These are phyloP conservation scores for Saccostrea glomerata DNA, from an alignment of 1,140 invertebrate species.

Conservation along the genomic window DNA sequence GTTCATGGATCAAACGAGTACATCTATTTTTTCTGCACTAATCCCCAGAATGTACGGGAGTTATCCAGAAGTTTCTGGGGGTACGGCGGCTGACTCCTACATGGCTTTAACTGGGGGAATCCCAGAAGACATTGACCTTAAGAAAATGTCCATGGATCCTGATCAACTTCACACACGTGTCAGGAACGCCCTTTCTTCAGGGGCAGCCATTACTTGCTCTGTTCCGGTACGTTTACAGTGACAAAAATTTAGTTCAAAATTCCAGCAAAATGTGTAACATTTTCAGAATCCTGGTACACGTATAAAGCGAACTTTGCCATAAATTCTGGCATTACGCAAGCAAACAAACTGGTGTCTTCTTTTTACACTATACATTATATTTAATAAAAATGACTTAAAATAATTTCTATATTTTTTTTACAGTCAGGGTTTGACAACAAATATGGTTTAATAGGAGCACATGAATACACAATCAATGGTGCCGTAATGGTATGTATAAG, in stretches of 20 bases:
- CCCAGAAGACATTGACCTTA: constrained; percentile 69
- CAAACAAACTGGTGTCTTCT: no score
- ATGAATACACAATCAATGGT: constrained; percentile 71
- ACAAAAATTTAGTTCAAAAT: no score
- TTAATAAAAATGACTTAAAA: no score
- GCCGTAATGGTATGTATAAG: constrained; percentile 57
- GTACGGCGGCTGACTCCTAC: constrained; percentile 56
- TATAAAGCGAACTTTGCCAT: no score
- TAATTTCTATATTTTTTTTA: background rate
- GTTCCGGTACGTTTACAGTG: constrained; percentile 64
- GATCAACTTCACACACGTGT: constrained; percentile 62
- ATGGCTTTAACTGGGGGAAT: constrained; percentile 75
- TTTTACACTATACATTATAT: no score
- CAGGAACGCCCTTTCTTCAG: constrained; percentile 63
- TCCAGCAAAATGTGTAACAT: no score
- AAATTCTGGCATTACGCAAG: no score
- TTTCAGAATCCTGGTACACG: no score
- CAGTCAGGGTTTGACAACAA: constrained; percentile 61
- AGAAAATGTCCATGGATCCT: constrained; percentile 49
- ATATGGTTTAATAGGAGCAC: constrained; percentile 69
- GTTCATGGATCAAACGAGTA: no score
- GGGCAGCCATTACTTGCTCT: constrained; percentile 66
- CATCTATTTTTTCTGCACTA: no score
- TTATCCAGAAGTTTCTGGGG: constrained; percentile 42
- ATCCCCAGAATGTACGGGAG: constrained; percentile 43